Percentiles rank a stretch among this genome's conserved stretches.
Evolutionary conservation across 2,797 vertebrate genomes (phyloP).

Genomic region (Pygocentrus nattereri): DNA sequence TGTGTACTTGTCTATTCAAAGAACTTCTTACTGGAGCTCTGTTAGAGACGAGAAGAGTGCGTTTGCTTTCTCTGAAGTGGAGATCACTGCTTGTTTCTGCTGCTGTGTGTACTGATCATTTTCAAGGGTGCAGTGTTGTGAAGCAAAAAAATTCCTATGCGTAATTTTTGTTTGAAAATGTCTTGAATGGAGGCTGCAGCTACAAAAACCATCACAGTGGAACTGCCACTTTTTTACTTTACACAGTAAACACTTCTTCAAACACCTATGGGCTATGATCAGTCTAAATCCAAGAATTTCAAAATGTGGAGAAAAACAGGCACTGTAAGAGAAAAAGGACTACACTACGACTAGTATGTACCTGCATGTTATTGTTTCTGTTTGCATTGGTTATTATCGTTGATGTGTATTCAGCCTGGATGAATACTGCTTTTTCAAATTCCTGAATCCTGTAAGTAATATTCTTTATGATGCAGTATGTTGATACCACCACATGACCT

Average conservation of each 20-base stretch:
- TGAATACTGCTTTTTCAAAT: not conserved
- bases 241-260: slow-evolving; percentile 14
- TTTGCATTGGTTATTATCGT: not conserved
- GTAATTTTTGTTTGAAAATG: slow-evolving; percentile 21
- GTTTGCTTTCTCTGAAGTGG: slow-evolving; percentile 48
- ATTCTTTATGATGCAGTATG: not conserved
- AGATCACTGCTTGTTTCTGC: slow-evolving; percentile 48
- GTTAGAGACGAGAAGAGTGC: slow-evolving; percentile 33
- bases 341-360: slow-evolving; percentile 12
- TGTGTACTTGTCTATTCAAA: slow-evolving; percentile 40
- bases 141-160: slow-evolving; percentile 24
- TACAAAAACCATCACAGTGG: slow-evolving; percentile 17
- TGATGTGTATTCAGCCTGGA: not conserved
- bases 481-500: not conserved
- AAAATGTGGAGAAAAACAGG: not conserved
- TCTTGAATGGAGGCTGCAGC: slow-evolving; percentile 29
- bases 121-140: slow-evolving; percentile 44
- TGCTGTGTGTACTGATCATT: slow-evolving; percentile 52
- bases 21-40: slow-evolving; percentile 49
- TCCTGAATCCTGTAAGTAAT: not conserved
- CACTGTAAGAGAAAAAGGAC: slow-evolving; percentile 19
- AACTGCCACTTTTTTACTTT: slow-evolving; percentile 9
- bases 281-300: not conserved
- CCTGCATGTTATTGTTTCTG: slow-evolving; percentile 20
- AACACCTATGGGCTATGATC: slow-evolving; percentile 40